phyloP scores from a whole-genome alignment of 2,888 invertebrate genomes.

The Epirrhoe alternata region DNA sequence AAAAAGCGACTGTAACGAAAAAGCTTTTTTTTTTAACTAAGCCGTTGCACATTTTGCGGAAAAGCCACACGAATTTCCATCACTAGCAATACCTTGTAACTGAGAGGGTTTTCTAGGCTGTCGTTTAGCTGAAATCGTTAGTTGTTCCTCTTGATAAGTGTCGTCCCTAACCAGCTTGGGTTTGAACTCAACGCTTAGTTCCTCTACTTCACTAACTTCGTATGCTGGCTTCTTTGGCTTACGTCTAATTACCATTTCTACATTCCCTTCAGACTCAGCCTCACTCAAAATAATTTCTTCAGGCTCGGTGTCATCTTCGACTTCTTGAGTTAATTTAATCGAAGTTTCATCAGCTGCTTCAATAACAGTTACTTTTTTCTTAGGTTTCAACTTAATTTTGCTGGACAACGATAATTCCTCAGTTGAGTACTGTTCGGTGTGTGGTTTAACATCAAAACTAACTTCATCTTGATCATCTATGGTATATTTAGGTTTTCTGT shows the following conservation, averaged over 20 bases:
- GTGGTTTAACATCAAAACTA: conserved; percentile 72
- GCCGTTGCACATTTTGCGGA: conserved; percentile 11
- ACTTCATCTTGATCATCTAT: conserved; percentile 89
- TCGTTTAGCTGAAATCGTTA: conserved; percentile 88
- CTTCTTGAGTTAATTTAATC: conserved; percentile 87
- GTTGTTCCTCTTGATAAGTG: conserved; percentile 87
- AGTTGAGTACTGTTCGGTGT: conserved; percentile 83
- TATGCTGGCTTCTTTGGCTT: conserved; percentile 83
- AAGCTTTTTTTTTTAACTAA: conserved; percentile 18
- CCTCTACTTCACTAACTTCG: conserved; percentile 87
- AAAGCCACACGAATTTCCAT: conserved; percentile 11
- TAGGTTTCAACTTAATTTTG: conserved; percentile 88
- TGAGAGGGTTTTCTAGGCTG: conserved; percentile 87
- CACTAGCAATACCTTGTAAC: conserved; percentile 85
- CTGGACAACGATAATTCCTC: conserved; percentile 90
- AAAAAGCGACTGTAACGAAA: conserved; percentile 13
- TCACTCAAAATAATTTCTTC: conserved; percentile 89
- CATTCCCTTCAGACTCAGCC: conserved; percentile 85
- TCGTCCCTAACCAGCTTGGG: conserved; percentile 72
- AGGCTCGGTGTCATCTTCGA: conserved; percentile 86
- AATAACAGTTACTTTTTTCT: conserved; percentile 85
- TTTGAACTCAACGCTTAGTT: conserved; percentile 84
- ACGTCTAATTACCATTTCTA: conserved; percentile 79
- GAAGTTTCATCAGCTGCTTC: conserved; percentile 90
- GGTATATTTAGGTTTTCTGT: conserved; percentile 87